Evolutionary conservation across 2,797 vertebrate species (phyloP).

Genomic region (Eremophila alpestris): DNA sequence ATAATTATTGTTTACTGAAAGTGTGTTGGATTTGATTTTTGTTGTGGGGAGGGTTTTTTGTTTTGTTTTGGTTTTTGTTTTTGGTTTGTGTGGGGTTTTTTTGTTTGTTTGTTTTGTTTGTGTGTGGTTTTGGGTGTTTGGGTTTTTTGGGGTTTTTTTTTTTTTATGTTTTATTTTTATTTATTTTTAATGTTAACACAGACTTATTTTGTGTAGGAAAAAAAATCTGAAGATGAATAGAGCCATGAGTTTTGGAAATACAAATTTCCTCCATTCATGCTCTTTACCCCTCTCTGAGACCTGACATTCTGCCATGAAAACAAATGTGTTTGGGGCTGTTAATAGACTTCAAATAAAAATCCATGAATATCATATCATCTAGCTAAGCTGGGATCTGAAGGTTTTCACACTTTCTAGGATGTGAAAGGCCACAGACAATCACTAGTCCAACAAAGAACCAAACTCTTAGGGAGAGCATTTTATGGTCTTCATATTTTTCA

Average conservation of each 20-base stretch:
- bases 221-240: neutral
- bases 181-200: neutral
- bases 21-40: rapidly evolving
- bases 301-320: neutral
- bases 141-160: too few relatives aligned
- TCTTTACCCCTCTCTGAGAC: neutral
- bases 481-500: neutral
- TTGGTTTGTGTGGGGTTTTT: neutral
- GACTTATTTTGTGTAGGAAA: neutral
- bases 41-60: rapidly evolving
- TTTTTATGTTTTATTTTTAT: neutral
- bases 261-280: neutral
- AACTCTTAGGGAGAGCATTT: neutral
- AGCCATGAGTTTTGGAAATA: neutral
- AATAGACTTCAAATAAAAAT: neutral
- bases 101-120: too few relatives aligned
- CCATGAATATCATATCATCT: neutral
- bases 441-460: neutral
- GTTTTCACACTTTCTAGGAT: neutral
- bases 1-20: neutral
- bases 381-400: neutral
- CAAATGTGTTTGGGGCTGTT: neutral
- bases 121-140: too few relatives aligned
- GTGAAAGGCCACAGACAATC: neutral
- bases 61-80: neutral